Evolutionary conservation across 2,888 invertebrate genomes (phyloP), one percentile per base, ranked within the genome.

Genomic region (Archaeoteleia sp.): DNA sequence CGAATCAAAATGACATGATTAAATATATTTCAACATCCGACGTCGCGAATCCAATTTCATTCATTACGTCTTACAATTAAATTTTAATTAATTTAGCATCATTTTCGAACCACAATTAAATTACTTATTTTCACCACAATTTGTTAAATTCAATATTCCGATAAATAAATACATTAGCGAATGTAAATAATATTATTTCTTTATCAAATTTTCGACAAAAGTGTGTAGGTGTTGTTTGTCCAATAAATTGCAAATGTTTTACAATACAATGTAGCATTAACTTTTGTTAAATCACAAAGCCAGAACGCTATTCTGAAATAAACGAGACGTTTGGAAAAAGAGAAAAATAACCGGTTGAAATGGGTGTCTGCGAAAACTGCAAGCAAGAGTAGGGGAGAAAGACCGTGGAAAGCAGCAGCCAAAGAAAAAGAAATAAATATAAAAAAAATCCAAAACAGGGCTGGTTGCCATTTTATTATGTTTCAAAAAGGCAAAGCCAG

Each of bases 271-370:
- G 54, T 66, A 66, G 54, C 51, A 54, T 48, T 54, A 66, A 53
- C 48, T 60, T 66, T 45, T n/a, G 53, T 43, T 51, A 40, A 57
- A 53, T 53, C 51, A 58, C 65, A 54, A 60, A 60, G 60, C 46
- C 39, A 13, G 43, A n/a, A 48, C 35, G 34, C 66, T 27, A 58
- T 58, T 57, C 62, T 30, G 60, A 70, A 66, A 70, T 69, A 69
- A 69, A 69, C 66, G 69, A 65, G 66, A 69, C 66, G 45, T 66
- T 66, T 54, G 65, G 61, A 66, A 69, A 69, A 61, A 37, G 61
- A 69, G 66, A 65, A 69, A 65, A 66, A 35, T 48, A 43, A 60
- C 42, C 13, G 45, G 15, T 17, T 37, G 32, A 65, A 71, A 60
- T 63, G 65, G 66, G 57, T 48, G 70, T 67, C 67, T 61, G 53